Evolutionary conservation across 1,140 invertebrate species (phyloP).

Genomic region (Nomia melanderi): DNA sequence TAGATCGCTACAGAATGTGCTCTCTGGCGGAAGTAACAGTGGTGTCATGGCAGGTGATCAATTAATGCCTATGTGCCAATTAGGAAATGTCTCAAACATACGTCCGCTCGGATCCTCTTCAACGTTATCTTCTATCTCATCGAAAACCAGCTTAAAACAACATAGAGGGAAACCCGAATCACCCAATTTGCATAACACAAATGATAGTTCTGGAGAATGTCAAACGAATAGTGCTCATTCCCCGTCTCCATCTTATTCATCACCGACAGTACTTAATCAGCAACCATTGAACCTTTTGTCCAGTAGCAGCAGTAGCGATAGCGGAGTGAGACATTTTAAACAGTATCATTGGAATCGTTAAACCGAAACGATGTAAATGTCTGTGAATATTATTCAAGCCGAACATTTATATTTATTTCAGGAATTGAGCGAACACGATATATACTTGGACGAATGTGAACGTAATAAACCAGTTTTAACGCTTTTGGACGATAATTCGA

Average conservation of each 20-base stretch:
- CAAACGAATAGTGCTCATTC: constrained; percentile 53
- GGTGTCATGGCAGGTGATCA: constrained; percentile 48
- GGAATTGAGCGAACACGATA: constrained; percentile 87
- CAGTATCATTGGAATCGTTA: constrained; percentile 6
- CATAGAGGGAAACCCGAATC: constrained; percentile 56
- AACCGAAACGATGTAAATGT: background rate
- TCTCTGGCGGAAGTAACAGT: constrained; percentile 54
- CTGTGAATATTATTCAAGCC: background rate
- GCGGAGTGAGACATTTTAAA: constrained; percentile 71
- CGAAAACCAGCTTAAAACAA: constrained; percentile 62
- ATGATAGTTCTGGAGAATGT: constrained; percentile 62
- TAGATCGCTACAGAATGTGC: constrained; percentile 66
- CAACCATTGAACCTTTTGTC: constrained; percentile 73
- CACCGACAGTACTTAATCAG: constrained; percentile 70
- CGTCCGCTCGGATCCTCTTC: constrained; percentile 65
- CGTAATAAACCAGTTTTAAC: constrained; percentile 76
- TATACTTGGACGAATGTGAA: constrained; percentile 82
- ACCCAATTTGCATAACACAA: constrained; percentile 40
- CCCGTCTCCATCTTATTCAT: constrained; percentile 67
- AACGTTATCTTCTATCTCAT: constrained; percentile 63
- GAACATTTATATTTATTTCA: constrained; percentile 70
- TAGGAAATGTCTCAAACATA: constrained; percentile 65
- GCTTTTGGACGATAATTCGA: constrained; percentile 83
- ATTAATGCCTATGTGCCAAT: constrained; percentile 67
- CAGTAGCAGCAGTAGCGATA: constrained; percentile 80